Base-by-base conservation (phyloP, 1,140 invertebrate species). In the Drosophila paulistorum region DNA sequence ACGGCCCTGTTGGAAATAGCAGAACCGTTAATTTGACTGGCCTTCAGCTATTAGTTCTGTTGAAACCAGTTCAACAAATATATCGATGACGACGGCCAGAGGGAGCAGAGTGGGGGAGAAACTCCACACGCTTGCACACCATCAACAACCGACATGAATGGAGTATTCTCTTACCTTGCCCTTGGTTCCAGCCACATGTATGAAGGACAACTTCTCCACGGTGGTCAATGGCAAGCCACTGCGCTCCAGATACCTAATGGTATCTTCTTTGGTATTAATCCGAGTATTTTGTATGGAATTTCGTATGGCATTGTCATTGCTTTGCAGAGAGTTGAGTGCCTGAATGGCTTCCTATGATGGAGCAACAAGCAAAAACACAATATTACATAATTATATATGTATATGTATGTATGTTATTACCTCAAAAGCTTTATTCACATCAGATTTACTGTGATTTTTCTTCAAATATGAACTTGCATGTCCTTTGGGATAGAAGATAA, bases 111-210 rank as follows among this genome's bases (percentile, higher is more conserved):
- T 6, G 35, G 35, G 35, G 35, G 9, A 11, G 35, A 11, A 11
- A 39, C 37, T 39, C 7, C 45, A 9, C 14, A 48, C 14, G 7
- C 7, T 48, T 7, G 20, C 14, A 0, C 14, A 48, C 17, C 1
- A 48, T n/a, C 30, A 30, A 11, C n/a, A n/a, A 30, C 5, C 30
- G 30, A 30, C 30, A 30, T 26, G 42, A 42, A 67, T 67, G 26
- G 39, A 10, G 10, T 7, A 4, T 7, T 61, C 85, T 74, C 72
- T 37, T 37, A 94, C 94, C 93, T 97, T 97, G 39, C 98, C 98
- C 94, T 99, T 99, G 0, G 98, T 99, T 6, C 99, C 99, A 79
- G 97, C 94, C 1, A 99, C 95, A 93, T 99, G 98, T 79, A 99
- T 98, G 7, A 98, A 93, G 61, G 96, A 96, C 10, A 99, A 89